phyloP scores from a whole-genome alignment of 2,797 vertebrate genomes.

The Linurgus olivaceus region DNA sequence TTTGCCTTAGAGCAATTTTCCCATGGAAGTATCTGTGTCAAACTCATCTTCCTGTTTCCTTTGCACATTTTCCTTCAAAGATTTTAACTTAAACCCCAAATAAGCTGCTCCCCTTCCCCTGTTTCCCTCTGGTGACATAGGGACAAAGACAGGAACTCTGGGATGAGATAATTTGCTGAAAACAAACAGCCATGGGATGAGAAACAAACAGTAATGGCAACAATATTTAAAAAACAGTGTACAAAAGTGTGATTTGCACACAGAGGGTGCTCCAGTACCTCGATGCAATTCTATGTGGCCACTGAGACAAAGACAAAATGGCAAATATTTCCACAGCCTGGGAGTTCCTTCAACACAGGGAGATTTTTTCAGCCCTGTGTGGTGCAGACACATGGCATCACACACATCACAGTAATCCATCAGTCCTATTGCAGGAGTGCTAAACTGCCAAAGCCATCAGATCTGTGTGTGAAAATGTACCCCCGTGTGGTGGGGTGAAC shows the following conservation, averaged over 20 bases:
- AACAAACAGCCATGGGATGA: not conserved
- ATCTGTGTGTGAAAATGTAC: not conserved
- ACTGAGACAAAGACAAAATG: not conserved
- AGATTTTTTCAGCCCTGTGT: not conserved
- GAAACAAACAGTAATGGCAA: accelerated
- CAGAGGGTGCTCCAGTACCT: not conserved
- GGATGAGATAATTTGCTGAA: not conserved
- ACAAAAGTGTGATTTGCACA: not conserved
- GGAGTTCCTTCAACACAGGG: not conserved
- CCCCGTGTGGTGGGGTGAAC: no score
- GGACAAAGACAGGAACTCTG: not conserved
- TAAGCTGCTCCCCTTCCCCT: not conserved
- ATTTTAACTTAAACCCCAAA: not conserved
- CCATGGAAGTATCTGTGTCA: not conserved
- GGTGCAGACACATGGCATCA: not conserved
- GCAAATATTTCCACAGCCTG: not conserved
- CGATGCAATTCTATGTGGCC: accelerated
- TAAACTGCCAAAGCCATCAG: not conserved
- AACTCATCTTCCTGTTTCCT: not conserved
- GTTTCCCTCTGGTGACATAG: not conserved
- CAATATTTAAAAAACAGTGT: not conserved
- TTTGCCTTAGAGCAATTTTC: not conserved
- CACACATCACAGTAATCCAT: not conserved
- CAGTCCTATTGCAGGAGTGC: not conserved
- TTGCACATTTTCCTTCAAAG: not conserved